Conservation (phyloP, 2,888 invertebrate genomes). For the Mesochorus sp. region DNA sequence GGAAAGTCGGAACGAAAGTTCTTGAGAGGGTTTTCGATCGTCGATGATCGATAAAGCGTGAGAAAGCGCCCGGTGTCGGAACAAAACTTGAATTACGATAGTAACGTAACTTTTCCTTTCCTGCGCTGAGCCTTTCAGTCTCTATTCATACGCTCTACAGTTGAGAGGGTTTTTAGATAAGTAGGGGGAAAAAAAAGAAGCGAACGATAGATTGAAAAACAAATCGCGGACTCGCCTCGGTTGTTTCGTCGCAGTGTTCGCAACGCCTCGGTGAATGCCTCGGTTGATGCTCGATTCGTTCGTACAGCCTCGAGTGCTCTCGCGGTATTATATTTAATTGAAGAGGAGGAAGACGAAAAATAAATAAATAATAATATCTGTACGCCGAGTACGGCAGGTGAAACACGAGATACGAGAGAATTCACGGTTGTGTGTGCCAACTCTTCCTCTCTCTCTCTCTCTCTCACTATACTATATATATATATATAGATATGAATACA, state of each 20-base stretch:
- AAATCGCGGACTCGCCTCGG: background rate
- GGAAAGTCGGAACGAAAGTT: no score
- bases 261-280: constrained; percentile 3
- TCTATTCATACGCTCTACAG: constrained; percentile 6
- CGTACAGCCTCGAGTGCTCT: constrained; percentile 14
- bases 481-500: no score
- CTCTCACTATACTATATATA: background rate
- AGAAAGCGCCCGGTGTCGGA: no score
- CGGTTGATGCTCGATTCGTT: background rate
- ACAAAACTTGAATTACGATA: no score
- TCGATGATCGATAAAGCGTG: constrained; percentile 54
- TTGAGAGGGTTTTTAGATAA: constrained; percentile 8
- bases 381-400: constrained; percentile 39
- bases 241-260: background rate
- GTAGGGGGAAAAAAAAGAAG: no score
- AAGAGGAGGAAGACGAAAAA: background rate
- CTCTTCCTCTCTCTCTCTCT: background rate
- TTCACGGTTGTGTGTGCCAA: constrained; percentile 38
- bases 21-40: no score
- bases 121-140: background rate
- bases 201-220: background rate
- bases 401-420: constrained; percentile 46
- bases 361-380: background rate
- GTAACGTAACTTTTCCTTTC: no score
- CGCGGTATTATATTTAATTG: background rate